A percentile compares a stretch with the other conserved stretches of the same genome.
These are phyloP conservation scores for Hecatera dysodea DNA, from an alignment of 2,888 invertebrate genomes.

Conservation along the genomic window DNA sequence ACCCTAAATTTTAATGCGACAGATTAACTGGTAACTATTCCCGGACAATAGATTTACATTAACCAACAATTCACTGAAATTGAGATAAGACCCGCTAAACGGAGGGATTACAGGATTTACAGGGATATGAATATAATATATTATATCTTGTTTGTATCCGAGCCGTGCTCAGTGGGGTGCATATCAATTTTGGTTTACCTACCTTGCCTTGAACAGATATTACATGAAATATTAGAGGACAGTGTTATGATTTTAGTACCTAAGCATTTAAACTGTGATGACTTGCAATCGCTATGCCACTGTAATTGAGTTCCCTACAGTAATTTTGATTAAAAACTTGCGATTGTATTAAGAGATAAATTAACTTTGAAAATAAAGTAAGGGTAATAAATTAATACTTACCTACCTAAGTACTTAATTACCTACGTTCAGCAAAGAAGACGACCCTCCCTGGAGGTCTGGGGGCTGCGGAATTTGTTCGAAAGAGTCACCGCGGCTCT, in stretches of 20 bases:
- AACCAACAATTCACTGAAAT: conserved; percentile 51
- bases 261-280: conserved; percentile 1
- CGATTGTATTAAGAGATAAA: too few species aligned
- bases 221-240: conserved; percentile 17
- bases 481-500: too few species aligned
- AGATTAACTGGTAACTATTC: conserved; percentile 46
- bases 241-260: conserved; percentile 21
- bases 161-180: conserved; percentile 39
- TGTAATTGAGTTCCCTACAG: too few species aligned
- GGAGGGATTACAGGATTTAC: conserved; percentile 35
- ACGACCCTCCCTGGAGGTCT: too few species aligned
- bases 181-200: conserved; percentile 30
- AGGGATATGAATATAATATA: conserved; percentile 47
- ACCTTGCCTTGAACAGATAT: conserved; percentile 23
- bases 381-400: too few species aligned
- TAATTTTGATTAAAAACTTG: too few species aligned
- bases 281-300: background rate
- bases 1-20: conserved; percentile 46
- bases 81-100: conserved; percentile 52
- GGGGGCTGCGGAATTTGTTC: too few species aligned
- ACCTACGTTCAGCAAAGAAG: too few species aligned
- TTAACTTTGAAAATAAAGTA: too few species aligned
- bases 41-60: conserved; percentile 58
- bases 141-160: conserved; percentile 49
- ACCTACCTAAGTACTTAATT: too few species aligned